These are phyloP conservation scores for Peromyscus polionotus DNA, from an alignment of 2,113 vertebrate species.

Conservation along the genomic window DNA sequence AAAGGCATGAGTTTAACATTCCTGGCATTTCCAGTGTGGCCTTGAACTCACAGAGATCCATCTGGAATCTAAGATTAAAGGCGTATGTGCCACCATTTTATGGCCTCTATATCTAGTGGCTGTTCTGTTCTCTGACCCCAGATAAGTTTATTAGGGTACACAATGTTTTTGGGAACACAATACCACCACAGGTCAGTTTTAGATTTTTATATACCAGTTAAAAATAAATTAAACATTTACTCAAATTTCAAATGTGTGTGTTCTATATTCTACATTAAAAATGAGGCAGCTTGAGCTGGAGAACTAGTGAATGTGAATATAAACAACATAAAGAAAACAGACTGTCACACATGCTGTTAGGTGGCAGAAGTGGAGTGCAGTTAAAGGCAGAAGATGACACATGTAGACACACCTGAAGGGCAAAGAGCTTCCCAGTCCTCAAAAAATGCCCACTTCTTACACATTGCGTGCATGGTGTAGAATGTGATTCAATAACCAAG, in stretches of 20 bases:
- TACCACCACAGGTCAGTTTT: neutral
- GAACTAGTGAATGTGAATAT: neutral
- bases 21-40: no score
- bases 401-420: neutral
- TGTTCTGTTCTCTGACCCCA: no score
- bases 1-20: no score
- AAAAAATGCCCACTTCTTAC: neutral
- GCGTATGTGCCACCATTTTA: no score
- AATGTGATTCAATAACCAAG: neutral
- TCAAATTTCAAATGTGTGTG: neutral
- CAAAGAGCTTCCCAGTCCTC: neutral
- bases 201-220: neutral
- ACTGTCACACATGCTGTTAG: neutral
- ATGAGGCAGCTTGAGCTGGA: neutral
- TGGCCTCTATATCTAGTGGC: no score
- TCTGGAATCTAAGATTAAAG: no score
- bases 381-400: constrained; percentile 12
- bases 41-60: no score
- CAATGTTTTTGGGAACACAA: no score
- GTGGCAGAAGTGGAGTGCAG: neutral
- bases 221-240: neutral
- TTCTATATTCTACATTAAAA: neutral
- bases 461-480: neutral
- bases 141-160: no score
- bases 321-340: neutral